Evolutionary conservation across 2,888 invertebrate genomes (phyloP).

Genomic region (Cerceris rybyensis): DNA sequence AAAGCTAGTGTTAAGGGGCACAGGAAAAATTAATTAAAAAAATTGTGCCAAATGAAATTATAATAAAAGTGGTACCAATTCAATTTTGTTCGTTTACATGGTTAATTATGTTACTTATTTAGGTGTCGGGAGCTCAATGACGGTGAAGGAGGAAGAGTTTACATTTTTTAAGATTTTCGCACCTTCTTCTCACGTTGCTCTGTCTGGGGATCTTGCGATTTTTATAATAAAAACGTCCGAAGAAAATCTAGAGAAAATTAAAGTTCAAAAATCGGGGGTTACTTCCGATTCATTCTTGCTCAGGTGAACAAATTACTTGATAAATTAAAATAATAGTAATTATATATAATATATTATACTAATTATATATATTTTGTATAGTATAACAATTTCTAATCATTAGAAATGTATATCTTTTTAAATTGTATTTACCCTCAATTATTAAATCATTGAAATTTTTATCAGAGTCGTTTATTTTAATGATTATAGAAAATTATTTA

Average conservation of each 20-base stretch:
- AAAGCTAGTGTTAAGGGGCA: too few species aligned
- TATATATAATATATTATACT: too few species aligned
- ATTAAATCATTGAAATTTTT: too few species aligned
- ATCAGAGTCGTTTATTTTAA: too few species aligned
- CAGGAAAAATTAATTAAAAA: neutral
- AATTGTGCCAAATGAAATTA: neutral
- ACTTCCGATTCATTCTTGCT: constrained; percentile 42
- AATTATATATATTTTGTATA: too few species aligned
- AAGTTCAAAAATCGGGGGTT: neutral
- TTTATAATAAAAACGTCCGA: constrained; percentile 82
- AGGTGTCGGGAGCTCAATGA: constrained; percentile 52
- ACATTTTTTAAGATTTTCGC: constrained; percentile 84
- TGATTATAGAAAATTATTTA: too few species aligned
- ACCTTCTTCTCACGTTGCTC: constrained; percentile 89
- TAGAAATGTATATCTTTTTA: too few species aligned
- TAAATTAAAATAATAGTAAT: too few species aligned
- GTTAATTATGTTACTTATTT: constrained; percentile 23
- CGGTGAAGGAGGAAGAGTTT: constrained; percentile 67
- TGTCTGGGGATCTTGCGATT: constrained; percentile 91
- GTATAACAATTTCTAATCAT: too few species aligned
- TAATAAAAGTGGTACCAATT: neutral
- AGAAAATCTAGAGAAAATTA: neutral
- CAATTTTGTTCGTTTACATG: neutral
- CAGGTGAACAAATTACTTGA: constrained; percentile 31
- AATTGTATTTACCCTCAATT: too few species aligned